Evolutionary conservation across 2,888 invertebrate species (phyloP).

Genomic region (Melinaea marsaeus): DNA sequence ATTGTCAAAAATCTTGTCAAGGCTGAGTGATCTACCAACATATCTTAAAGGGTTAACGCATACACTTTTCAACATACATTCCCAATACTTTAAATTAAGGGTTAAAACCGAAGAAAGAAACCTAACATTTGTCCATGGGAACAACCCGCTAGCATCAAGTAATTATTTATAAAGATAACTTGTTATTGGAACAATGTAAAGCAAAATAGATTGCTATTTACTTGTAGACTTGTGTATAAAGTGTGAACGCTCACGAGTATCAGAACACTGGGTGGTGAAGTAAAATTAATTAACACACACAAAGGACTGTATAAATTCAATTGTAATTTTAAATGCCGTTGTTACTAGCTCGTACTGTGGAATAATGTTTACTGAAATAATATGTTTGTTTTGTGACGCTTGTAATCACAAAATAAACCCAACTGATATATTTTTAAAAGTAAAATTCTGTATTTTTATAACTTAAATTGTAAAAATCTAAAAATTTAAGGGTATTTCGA

Average conservation of each 20-base stretch:
- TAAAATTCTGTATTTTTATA: not conserved
- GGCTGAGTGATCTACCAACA: too few relatives aligned
- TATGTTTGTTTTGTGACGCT: slow-evolving; percentile 1
- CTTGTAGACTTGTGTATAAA: not conserved
- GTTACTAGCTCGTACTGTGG: slow-evolving; percentile 13
- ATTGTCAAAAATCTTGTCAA: too few relatives aligned
- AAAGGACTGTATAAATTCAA: slow-evolving; percentile 15
- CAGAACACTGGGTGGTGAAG: not conserved
- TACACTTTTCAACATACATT: too few relatives aligned
- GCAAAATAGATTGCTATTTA: too few relatives aligned
- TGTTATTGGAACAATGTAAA: too few relatives aligned
- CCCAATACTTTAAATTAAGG: too few relatives aligned
- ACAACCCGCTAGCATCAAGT: too few relatives aligned
- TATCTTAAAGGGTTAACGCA: too few relatives aligned
- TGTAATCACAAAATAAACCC: slow-evolving; percentile 11
- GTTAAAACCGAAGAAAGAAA: too few relatives aligned
- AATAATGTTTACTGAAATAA: slow-evolving; percentile 5
- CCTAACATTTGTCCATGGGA: too few relatives aligned
- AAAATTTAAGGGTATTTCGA: not conserved
- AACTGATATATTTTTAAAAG: not conserved
- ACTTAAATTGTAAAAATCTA: not conserved
- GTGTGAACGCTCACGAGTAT: not conserved
- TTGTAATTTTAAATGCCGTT: slow-evolving; percentile 22
- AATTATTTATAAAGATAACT: too few relatives aligned
- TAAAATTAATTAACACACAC: slow-evolving; percentile 15